Evolutionary conservation across 2,888 invertebrate genomes (phyloP).

Genomic region (Eumerus sabulonum): DNA sequence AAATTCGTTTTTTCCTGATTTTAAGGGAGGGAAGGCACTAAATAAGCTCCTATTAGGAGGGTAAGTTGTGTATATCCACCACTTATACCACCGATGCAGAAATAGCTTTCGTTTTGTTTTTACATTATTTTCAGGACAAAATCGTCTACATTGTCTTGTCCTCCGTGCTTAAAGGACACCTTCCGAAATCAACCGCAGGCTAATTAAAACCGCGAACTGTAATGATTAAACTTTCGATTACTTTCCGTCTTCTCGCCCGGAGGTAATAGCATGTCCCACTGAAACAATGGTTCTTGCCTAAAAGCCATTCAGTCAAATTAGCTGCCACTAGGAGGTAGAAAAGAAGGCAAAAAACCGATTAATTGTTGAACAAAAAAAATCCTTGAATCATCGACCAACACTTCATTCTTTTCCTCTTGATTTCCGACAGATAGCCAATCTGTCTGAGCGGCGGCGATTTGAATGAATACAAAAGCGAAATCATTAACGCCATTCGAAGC

Average conservation of each 20-base stretch:
- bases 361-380: constrained; percentile 63
- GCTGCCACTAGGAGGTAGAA: constrained; percentile 18
- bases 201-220: constrained; percentile 56
- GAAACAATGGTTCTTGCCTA: constrained; percentile 34
- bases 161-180: constrained; percentile 20
- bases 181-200: constrained; percentile 29
- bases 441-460: constrained; percentile 60
- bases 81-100: too few relatives aligned
- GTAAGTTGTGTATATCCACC: too few relatives aligned
- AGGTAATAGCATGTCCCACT: constrained; percentile 45
- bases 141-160: too few relatives aligned
- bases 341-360: constrained; percentile 42
- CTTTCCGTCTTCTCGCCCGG: constrained; percentile 36
- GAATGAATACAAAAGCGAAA: constrained; percentile 48
- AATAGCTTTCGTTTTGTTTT: too few relatives aligned
- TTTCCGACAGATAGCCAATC: constrained; percentile 54
- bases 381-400: constrained; percentile 52
- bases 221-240: constrained; percentile 62
- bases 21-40: too few relatives aligned
- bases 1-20: too few relatives aligned
- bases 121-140: too few relatives aligned
- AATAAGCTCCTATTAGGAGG: too few relatives aligned
- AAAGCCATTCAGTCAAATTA: constrained; percentile 62
- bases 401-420: constrained; percentile 19
- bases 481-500: constrained; percentile 67